Percentiles rank a stretch among this genome's conserved stretches.
Evolutionary conservation across 2,113 vertebrate genomes (phyloP).

Genomic region (Camelus bactrianus): DNA sequence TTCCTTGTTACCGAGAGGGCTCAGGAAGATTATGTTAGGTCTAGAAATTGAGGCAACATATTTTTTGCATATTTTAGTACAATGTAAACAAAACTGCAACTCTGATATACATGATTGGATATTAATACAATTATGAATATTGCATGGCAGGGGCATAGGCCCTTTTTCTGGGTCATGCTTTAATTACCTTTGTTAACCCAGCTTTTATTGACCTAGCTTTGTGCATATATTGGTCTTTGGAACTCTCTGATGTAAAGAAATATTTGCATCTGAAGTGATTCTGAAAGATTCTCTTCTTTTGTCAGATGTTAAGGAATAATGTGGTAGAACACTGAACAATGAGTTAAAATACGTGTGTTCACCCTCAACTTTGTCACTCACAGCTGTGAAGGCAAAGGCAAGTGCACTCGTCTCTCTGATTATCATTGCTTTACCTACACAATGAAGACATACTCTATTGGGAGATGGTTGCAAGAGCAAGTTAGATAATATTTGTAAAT

Average conservation of each 20-base stretch:
- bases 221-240: not conserved
- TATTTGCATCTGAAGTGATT: conserved; percentile 1
- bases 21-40: not conserved
- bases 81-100: not conserved
- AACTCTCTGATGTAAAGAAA: not conserved
- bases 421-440: not conserved
- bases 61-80: not conserved
- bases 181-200: not conserved
- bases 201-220: not conserved
- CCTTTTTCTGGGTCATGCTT: not conserved
- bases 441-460: not conserved
- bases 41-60: not conserved
- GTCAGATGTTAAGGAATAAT: not conserved
- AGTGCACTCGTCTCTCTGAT: not conserved
- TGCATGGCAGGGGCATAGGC: not conserved
- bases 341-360: not conserved
- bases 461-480: not conserved
- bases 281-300: not conserved
- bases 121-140: conserved; percentile 10
- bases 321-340: not conserved
- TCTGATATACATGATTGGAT: not conserved
- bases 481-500: not conserved
- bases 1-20: not conserved
- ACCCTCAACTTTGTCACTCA: not conserved
- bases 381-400: not conserved